Conservation (phyloP, 2,888 invertebrate species). For the Crocallis elinguaria region DNA sequence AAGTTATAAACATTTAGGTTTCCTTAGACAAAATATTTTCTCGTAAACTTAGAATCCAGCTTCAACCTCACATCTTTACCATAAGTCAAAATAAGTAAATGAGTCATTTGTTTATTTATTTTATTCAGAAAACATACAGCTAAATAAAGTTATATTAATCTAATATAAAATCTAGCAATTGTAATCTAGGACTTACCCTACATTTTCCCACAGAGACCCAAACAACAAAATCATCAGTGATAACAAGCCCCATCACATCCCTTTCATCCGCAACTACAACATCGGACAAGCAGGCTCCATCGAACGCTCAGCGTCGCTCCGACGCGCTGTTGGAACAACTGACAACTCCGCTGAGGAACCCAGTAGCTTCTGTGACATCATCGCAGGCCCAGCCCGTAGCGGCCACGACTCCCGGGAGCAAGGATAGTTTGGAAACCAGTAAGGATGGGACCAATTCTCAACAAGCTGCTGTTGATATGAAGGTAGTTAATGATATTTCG, state of each 20-base stretch:
- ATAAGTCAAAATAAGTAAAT: no score
- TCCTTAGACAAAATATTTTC: no score
- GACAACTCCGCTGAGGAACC: slow-evolving; percentile 71
- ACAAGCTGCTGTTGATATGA: slow-evolving; percentile 70
- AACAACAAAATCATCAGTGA: slow-evolving; percentile 72
- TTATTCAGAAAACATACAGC: no score
- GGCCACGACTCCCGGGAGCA: slow-evolving; percentile 64
- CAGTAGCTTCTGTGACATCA: slow-evolving; percentile 56
- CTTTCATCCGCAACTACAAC: slow-evolving; percentile 67
- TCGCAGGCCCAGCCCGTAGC: slow-evolving; percentile 52
- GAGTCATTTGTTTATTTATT: no score
- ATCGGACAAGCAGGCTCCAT: slow-evolving; percentile 70
- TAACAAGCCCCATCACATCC: slow-evolving; percentile 72
- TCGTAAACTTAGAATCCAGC: no score
- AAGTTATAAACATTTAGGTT: no score
- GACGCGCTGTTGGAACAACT: slow-evolving; percentile 77
- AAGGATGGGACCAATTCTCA: slow-evolving; percentile 66
- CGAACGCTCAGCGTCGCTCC: slow-evolving; percentile 73
- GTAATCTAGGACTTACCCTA: background rate
- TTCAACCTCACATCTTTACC: no score
- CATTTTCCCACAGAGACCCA: slow-evolving; percentile 55
- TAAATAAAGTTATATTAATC: no score
- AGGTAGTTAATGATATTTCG: no score
- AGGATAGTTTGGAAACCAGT: slow-evolving; percentile 67
- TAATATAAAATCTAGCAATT: no score